A percentile compares a stretch with the other conserved stretches of the same genome.
Conservation (phyloP, 2,797 vertebrate species). For the Pangasius djambal region DNA sequence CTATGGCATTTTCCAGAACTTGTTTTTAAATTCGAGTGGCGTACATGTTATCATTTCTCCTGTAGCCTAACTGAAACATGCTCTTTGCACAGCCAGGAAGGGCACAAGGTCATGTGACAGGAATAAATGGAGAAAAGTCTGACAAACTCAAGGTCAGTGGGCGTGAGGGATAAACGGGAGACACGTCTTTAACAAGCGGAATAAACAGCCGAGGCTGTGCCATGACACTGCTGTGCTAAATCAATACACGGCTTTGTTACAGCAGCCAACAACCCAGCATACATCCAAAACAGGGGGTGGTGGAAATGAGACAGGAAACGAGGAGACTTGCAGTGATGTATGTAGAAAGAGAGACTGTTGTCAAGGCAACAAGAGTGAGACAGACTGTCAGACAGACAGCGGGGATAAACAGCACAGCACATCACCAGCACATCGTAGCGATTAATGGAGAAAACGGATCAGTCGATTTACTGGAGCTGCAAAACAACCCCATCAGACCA, state of each 20-base stretch:
- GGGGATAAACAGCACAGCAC: not conserved
- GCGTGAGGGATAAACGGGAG: slow-evolving; percentile 17
- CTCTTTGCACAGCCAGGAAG: not conserved
- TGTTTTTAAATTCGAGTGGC: not conserved
- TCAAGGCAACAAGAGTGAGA: slow-evolving; percentile 30
- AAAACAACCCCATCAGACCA: not conserved
- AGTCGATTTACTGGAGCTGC: not conserved
- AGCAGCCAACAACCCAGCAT: slow-evolving; percentile 17
- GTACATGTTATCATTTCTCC: not conserved
- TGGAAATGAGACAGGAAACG: not conserved
- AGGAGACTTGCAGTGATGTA: slow-evolving; percentile 3
- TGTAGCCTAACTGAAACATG: not conserved
- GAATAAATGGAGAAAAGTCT: slow-evolving; percentile 1
- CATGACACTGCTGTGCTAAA: slow-evolving; percentile 33
- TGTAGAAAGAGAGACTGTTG: not conserved
- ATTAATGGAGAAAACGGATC: not conserved
- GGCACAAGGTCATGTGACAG: not conserved
- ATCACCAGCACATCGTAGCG: not conserved
- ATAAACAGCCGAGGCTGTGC: slow-evolving; percentile 22
- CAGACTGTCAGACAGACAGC: slow-evolving; percentile 24
- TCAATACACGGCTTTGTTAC: slow-evolving; percentile 65
- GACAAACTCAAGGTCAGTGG: slow-evolving; percentile 48
- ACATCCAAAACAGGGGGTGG: not conserved
- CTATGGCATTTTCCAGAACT: not conserved
- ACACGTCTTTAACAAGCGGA: slow-evolving; percentile 18